phyloP scores from a whole-genome alignment of 2,888 invertebrate species.

The Neocrepidodera transversa region DNA sequence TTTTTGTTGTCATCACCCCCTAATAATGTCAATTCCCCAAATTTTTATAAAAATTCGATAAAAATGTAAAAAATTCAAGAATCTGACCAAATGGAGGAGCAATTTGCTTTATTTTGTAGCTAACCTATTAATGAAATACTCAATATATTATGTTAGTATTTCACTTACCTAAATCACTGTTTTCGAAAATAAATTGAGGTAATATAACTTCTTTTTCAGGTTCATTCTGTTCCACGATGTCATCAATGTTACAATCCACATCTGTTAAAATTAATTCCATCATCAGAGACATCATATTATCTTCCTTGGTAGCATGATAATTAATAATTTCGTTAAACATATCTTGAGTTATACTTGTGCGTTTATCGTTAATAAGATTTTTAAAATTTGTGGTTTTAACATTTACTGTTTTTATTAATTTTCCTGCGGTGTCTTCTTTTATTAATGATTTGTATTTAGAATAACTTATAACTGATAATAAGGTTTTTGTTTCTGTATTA shows the following conservation, averaged over 20 bases:
- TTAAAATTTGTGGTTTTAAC: constrained; percentile 41
- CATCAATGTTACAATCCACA: constrained; percentile 40
- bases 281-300: constrained; percentile 48
- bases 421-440: constrained; percentile 32
- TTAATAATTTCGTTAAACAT: constrained; percentile 42
- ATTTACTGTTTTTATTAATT: constrained; percentile 38
- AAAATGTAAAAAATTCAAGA: too few species aligned
- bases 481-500: constrained; percentile 45
- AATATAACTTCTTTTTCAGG: constrained; percentile 5
- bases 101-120: too few species aligned
- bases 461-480: constrained; percentile 46
- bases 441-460: constrained; percentile 42
- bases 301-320: constrained; percentile 45
- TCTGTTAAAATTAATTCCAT: constrained; percentile 48
- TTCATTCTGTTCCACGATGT: constrained; percentile 34
- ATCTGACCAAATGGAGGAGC: too few species aligned
- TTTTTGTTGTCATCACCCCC: too few species aligned
- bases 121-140: too few species aligned
- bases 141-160: too few species aligned
- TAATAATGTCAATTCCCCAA: too few species aligned
- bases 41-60: too few species aligned
- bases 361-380: constrained; percentile 36
- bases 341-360: constrained; percentile 27
- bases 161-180: constrained; percentile 43
- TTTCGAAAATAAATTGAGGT: constrained; percentile 30